These are phyloP conservation scores for Lasaia peninsularis DNA, from an alignment of 1,140 invertebrate genomes.

Conservation along the genomic window DNA sequence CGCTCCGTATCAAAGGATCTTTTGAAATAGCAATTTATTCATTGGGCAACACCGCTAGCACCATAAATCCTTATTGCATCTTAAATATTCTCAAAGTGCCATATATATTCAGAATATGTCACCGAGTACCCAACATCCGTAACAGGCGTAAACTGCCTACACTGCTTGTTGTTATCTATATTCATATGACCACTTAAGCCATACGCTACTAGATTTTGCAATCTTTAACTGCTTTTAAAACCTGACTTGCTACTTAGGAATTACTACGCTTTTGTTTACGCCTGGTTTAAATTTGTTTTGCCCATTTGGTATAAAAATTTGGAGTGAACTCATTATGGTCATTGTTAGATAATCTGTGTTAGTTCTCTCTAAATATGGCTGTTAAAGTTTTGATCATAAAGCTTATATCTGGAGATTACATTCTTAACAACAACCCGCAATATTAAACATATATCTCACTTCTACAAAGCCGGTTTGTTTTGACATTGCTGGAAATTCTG, in stretches of 20 bases:
- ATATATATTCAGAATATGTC: conserved; percentile 20
- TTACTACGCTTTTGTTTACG: background rate
- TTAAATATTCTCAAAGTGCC: conserved; percentile 20
- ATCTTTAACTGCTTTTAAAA: conserved; percentile 5
- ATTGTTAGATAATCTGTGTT: no score
- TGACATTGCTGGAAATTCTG: no score
- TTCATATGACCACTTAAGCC: background rate
- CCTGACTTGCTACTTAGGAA: conserved; percentile 5
- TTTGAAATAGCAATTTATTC: conserved; percentile 20
- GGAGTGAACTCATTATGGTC: no score
- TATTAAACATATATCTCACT: no score
- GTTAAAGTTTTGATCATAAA: no score
- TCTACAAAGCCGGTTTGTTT: no score
- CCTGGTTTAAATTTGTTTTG: no score
- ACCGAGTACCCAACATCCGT: background rate
- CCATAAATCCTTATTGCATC: conserved; percentile 4
- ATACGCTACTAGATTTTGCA: background rate
- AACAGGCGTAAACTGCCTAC: background rate
- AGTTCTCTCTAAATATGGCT: no score
- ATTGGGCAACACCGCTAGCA: background rate
- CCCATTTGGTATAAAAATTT: no score
- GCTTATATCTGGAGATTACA: no score
- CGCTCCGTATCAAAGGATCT: conserved; percentile 8
- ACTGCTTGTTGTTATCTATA: background rate
- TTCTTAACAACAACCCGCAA: no score